A percentile compares a stretch with the other conserved stretches of the same genome.
phyloP scores from a whole-genome alignment of 2,888 invertebrate genomes.

The Urechis unicinctus region DNA sequence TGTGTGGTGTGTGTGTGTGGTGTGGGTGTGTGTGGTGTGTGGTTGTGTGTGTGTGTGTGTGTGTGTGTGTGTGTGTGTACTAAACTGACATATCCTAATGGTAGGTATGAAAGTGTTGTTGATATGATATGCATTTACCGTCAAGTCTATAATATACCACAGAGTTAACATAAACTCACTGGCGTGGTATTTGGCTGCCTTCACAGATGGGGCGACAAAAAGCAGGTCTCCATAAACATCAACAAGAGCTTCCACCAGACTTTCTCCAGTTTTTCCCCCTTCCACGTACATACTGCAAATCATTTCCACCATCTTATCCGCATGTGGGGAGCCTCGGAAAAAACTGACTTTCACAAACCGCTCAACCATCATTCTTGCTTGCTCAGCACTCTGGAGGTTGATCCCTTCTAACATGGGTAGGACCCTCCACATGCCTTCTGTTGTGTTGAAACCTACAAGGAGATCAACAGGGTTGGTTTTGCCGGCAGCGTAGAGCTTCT shows the following conservation, averaged over 20 bases:
- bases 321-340: not conserved
- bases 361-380: not conserved
- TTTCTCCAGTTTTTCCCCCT: not conserved
- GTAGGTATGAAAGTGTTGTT: not conserved
- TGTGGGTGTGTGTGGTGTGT: too few species aligned
- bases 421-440: not conserved
- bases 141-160: not conserved
- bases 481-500: not conserved
- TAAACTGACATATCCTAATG: too few species aligned
- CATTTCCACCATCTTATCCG: not conserved
- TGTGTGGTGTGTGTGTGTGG: too few species aligned
- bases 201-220: not conserved
- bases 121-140: too few species aligned
- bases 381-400: not conserved
- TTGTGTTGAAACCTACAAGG: not conserved
- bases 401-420: not conserved
- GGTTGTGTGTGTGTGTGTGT: too few species aligned
- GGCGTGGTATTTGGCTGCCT: not conserved
- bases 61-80: too few species aligned
- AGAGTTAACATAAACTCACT: not conserved
- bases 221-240: not conserved
- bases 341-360: not conserved
- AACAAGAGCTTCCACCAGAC: not conserved
- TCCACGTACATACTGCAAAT: not conserved
- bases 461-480: not conserved